These are phyloP conservation scores for Perdix hodgsoniae DNA, from an alignment of 2,797 vertebrate species.

Conservation along the genomic window DNA sequence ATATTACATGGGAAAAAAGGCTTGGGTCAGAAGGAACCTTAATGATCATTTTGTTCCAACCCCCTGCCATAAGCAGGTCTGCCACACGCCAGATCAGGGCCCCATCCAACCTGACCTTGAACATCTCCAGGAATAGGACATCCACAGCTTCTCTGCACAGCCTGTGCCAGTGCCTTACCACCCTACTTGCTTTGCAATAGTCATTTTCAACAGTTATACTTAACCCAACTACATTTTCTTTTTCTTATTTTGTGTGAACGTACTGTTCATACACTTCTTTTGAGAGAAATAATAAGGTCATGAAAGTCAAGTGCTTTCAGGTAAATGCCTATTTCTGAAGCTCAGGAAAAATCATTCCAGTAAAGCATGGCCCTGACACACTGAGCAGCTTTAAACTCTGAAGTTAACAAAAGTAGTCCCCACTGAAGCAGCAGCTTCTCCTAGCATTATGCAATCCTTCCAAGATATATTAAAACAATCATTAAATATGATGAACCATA, in stretches of 20 bases:
- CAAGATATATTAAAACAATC: neutral
- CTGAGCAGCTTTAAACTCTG: neutral
- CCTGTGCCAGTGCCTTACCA: neutral
- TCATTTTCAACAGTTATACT: neutral
- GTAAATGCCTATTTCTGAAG: neutral
- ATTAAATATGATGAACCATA: neutral
- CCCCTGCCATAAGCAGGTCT: neutral
- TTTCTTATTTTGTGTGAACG: neutral
- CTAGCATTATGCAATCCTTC: neutral
- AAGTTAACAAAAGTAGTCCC: neutral
- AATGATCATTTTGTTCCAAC: neutral
- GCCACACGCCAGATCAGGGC: neutral
- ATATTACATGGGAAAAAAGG: neutral
- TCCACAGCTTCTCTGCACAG: neutral
- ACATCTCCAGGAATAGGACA: neutral
- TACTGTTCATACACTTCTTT: neutral
- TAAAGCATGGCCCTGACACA: neutral
- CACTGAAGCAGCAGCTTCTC: neutral
- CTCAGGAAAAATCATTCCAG: neutral
- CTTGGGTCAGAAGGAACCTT: neutral
- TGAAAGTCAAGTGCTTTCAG: neutral
- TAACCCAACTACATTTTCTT: neutral
- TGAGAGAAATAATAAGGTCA: neutral
- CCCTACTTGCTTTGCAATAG: neutral
- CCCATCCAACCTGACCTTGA: neutral